A percentile compares a stretch with the other conserved stretches of the same genome.
Conservation (phyloP, 1,140 invertebrate genomes). For the Meloidogyne chitwoodi region DNA sequence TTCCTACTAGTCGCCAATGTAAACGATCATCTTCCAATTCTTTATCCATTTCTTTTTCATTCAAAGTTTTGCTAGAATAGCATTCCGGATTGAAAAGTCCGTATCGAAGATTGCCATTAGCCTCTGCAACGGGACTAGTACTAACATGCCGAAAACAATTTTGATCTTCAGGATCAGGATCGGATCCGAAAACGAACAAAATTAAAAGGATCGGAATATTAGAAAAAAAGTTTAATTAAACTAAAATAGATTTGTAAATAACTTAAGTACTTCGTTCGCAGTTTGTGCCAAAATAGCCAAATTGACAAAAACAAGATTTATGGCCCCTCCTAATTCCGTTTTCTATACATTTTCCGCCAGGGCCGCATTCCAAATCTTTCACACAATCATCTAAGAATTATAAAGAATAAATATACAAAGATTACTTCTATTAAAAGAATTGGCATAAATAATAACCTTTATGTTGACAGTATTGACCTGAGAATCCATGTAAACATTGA, state of each 20-base stretch:
- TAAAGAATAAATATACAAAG: no score
- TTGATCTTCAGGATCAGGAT: not conserved
- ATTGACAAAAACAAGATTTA: constrained; percentile 40
- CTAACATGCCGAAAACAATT: constrained; percentile 29
- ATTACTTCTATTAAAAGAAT: not conserved
- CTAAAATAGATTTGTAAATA: no score
- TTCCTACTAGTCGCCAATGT: constrained; percentile 38
- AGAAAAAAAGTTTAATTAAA: no score
- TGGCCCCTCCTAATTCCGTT: constrained; percentile 15
- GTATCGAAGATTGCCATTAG: constrained; percentile 15
- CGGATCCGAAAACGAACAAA: constrained; percentile 13
- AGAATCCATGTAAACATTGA: constrained; percentile 40
- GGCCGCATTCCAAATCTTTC: constrained; percentile 35
- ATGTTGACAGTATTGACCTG: constrained; percentile 51
- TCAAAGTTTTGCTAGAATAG: constrained; percentile 32
- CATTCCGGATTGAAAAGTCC: constrained; percentile 42
- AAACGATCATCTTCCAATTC: constrained; percentile 22
- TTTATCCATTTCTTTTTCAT: not conserved
- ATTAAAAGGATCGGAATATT: not conserved
- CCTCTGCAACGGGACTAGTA: not conserved
- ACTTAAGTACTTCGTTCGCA: constrained; percentile 40
- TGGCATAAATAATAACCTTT: constrained; percentile 29
- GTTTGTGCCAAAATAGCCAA: constrained; percentile 43
- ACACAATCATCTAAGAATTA: constrained; percentile 31
- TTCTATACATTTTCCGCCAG: constrained; percentile 34